Base-by-base conservation (phyloP, 1,140 invertebrate genomes). In the honey bee (Apis mellifera) region DNA sequence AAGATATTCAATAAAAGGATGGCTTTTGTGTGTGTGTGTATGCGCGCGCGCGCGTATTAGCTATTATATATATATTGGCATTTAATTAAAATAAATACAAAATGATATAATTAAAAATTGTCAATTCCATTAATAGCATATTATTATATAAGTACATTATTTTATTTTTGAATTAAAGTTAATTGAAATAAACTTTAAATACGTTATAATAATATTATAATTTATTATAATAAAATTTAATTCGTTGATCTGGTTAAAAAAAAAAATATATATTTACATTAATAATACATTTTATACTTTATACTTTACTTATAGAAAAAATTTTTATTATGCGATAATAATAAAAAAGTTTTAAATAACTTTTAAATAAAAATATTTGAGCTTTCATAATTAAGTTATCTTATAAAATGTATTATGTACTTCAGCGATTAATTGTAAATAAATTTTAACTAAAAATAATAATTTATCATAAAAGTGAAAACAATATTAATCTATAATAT, bases 381-480 rank as follows among this genome's bases (percentile, higher is more conserved):
- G 59, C 23, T 9, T 52, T 57, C 55, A 76, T 64, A 54, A 62
- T 57, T 15, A n/a, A 23, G 54, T 64, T 21, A 11, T 21, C 23
- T 21, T 42, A 65, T 76, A 65, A 76, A 76, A 19, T n/a, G 21
- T 19, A 48, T 59, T n/a, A 8, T 9, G 17, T 42, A 48, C 9
- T 42, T 52, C 42, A 48, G 54, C 64, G 72, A 73, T 17, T 13
- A 54, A 76, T 66, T 50, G 21, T 50, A 60, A 75, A 59, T 59
- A 32, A 68, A 76, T 76, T 76, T 65, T 17, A 69, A 82, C 7
- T 69, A 82, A 82, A 52, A 19, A 76, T 50, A 57, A 66, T 1
- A 81, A 81, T 55, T 76, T 76, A 82, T 76, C 48, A 76, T 64
- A 82, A 76, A 54, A 23, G 19, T 32, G n/a, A 42, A 42, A 42